Evolutionary conservation across 2,888 invertebrate species (phyloP).

Genomic region (Trachelus tabidus): DNA sequence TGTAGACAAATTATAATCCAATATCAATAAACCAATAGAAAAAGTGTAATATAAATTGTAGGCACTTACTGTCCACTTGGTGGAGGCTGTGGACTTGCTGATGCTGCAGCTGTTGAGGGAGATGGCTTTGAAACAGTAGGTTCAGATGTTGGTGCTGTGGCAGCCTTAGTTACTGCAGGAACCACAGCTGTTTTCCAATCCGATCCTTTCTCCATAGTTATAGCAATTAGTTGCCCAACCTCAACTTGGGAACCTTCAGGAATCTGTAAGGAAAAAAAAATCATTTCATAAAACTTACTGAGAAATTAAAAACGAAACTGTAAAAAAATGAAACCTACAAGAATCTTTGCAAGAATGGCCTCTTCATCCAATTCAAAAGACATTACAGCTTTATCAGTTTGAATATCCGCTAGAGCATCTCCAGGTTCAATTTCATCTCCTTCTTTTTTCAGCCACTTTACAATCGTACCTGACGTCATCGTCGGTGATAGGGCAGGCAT

Average conservation of each 20-base stretch:
- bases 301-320: not conserved
- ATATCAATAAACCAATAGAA: not conserved
- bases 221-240: slow-evolving; percentile 71
- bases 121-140: slow-evolving; percentile 19
- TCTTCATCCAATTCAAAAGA: slow-evolving; percentile 73
- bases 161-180: slow-evolving; percentile 43
- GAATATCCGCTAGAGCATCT: slow-evolving; percentile 74
- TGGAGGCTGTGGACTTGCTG: slow-evolving; percentile 29
- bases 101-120: slow-evolving; percentile 18
- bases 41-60: not conserved
- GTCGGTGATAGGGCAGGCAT: slow-evolving; percentile 76
- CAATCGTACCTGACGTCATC: slow-evolving; percentile 72
- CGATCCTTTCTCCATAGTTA: slow-evolving; percentile 72
- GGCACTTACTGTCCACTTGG: slow-evolving; percentile 54
- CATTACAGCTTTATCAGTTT: slow-evolving; percentile 76
- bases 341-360: slow-evolving; percentile 71
- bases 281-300: not conserved
- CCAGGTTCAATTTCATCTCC: slow-evolving; percentile 70
- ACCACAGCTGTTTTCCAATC: slow-evolving; percentile 70
- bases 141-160: slow-evolving; percentile 18
- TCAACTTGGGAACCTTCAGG: slow-evolving; percentile 67
- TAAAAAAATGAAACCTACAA: slow-evolving; percentile 57
- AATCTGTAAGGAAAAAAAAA: slow-evolving; percentile 48
- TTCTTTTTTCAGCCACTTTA: slow-evolving; percentile 71
- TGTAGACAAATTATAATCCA: not conserved